Evolutionary conservation across 2,888 invertebrate genomes (phyloP), one percentile per base, ranked within the genome.

Genomic region (Athalia circularis): DNA sequence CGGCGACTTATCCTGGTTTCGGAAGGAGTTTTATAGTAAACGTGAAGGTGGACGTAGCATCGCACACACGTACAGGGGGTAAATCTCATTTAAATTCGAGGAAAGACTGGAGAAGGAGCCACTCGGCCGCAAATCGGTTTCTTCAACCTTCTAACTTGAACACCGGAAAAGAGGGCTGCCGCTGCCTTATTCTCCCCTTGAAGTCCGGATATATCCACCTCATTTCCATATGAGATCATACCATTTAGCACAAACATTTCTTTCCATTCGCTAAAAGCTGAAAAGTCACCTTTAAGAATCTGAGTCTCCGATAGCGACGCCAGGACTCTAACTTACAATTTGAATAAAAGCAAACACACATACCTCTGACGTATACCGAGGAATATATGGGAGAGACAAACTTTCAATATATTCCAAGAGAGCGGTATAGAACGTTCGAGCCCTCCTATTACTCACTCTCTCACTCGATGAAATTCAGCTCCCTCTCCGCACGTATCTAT

Each of bases 261-360:
- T 86, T 87, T 82, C 84, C 84, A 85, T 85, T 86, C 83, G 83
- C 87, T 88, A 84, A 86, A 88, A 88, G 88, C 87, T 57, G 29
- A 59, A 59, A 67, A 15, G 11, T 72, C 70, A 15, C 45, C 65
- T 29, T 29, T 29, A 29, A 29, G 29, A 29, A 79, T 59, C 64
- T 76, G 78, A 64, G 77, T 75, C 74, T 62, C 62, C 68, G 68
- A 68, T 68, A 50, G 11, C 29, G 54, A 50, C 57, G 59, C 52
- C 45, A 47, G 81, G 83, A 83, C 86, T 87, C 88, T 90, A 89
- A 90, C 90, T 90, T 87, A 90, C 89, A 88, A 90, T 90, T 90
- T 89, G 88, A 90, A 90, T 90, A 90, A 90, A 90, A 90, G 90
- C 90, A 89, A 90, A 90, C 85, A 87, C 88, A 85, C 87, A 87